Conservation (phyloP, 2,113 vertebrate species). For the Scytalopus superciliaris region DNA sequence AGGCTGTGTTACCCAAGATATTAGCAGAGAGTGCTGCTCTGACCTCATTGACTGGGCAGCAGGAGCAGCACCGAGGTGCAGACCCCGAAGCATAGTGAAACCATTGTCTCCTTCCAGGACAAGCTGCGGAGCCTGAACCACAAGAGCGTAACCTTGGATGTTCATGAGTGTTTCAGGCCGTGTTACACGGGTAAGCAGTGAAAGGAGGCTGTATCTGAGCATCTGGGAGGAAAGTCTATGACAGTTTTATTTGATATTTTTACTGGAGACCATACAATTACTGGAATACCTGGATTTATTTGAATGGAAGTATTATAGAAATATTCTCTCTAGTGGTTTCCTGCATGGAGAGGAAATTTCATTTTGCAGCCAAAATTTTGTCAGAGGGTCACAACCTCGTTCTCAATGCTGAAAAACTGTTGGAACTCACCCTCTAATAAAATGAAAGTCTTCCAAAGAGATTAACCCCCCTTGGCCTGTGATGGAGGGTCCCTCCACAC, state of each 20-base stretch:
- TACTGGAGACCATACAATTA: constrained; percentile 62
- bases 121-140: neutral
- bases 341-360: constrained; percentile 54
- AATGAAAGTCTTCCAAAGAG: constrained; percentile 25
- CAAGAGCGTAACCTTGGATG: neutral
- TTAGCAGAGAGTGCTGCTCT: neutral
- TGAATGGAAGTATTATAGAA: constrained; percentile 66
- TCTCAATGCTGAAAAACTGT: constrained; percentile 29
- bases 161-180: neutral
- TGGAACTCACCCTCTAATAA: constrained; percentile 38
- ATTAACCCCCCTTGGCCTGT: neutral
- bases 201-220: constrained; percentile 54
- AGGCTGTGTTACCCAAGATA: neutral
- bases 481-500: rapidly evolving
- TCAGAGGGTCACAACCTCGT: constrained; percentile 56
- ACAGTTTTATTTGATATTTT: constrained; percentile 69
- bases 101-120: constrained; percentile 34
- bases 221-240: constrained; percentile 49
- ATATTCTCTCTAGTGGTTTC: constrained; percentile 62
- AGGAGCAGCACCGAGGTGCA: neutral
- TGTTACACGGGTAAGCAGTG: neutral
- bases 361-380: constrained; percentile 65
- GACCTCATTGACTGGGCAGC: constrained; percentile 16
- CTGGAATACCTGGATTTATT: constrained; percentile 67
- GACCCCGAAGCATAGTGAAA: constrained; percentile 32